These are phyloP conservation scores for Naja naja DNA, from an alignment of 2,113 vertebrate species.

Conservation along the genomic window DNA sequence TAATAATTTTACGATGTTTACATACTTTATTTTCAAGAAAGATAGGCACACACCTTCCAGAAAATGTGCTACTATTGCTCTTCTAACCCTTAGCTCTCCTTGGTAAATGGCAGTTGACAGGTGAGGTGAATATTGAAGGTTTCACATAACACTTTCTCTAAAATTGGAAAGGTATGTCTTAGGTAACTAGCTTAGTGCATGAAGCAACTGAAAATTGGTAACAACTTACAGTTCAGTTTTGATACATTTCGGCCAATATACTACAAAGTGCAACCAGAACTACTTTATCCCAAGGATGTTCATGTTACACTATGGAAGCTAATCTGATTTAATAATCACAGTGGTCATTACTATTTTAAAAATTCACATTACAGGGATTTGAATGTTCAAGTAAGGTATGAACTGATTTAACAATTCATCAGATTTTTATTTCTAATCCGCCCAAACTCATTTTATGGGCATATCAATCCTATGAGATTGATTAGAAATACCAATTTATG, in stretches of 20 bases:
- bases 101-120: background rate
- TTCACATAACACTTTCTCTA: background rate
- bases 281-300: background rate
- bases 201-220: background rate
- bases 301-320: background rate
- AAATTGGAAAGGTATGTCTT: background rate
- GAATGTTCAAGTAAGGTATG: background rate
- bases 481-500: background rate
- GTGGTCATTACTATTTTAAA: background rate
- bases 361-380: background rate
- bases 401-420: background rate
- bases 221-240: background rate
- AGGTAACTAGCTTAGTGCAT: background rate
- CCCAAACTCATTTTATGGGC: background rate
- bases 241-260: background rate
- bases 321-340: background rate
- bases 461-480: background rate
- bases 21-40: background rate
- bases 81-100: background rate
- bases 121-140: background rate
- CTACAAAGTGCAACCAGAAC: background rate
- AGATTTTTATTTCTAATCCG: background rate
- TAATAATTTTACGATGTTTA: background rate
- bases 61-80: background rate
- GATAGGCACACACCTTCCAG: no score